Evolutionary conservation across 2,797 vertebrate genomes (phyloP).

Genomic region (Peromyscus eremicus): DNA sequence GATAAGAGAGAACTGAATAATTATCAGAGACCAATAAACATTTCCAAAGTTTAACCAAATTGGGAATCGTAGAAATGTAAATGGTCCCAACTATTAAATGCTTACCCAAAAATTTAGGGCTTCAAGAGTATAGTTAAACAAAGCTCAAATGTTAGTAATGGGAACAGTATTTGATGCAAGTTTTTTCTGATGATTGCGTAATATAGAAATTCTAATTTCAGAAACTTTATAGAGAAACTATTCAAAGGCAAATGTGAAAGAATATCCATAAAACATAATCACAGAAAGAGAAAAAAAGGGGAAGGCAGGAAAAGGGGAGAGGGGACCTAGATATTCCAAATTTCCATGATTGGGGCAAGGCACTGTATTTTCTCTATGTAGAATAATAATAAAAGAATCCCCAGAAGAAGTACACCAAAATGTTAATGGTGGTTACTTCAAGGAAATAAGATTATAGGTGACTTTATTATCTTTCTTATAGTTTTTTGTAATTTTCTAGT

Average conservation of each 20-base stretch:
- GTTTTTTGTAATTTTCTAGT: background rate
- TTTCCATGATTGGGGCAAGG: background rate
- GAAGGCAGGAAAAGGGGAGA: background rate
- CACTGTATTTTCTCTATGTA: background rate
- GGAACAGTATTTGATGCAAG: background rate
- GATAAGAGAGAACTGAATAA: background rate
- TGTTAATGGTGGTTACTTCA: background rate
- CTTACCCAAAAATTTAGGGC: background rate
- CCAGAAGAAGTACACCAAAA: background rate
- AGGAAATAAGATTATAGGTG: background rate
- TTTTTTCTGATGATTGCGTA: background rate
- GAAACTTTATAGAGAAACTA: constrained; percentile 43
- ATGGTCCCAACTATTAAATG: background rate
- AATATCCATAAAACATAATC: constrained; percentile 14
- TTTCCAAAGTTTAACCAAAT: background rate
- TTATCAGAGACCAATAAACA: background rate
- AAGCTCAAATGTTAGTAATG: background rate
- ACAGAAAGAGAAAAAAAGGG: background rate
- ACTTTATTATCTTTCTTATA: constrained; percentile 40
- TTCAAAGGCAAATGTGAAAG: constrained; percentile 14
- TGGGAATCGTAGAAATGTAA: background rate
- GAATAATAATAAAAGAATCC: background rate
- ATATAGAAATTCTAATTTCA: constrained; percentile 9
- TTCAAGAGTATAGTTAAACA: background rate
- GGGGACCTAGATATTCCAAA: background rate